phyloP scores from a whole-genome alignment of 2,797 vertebrate species.

The Emys orbicularis region DNA sequence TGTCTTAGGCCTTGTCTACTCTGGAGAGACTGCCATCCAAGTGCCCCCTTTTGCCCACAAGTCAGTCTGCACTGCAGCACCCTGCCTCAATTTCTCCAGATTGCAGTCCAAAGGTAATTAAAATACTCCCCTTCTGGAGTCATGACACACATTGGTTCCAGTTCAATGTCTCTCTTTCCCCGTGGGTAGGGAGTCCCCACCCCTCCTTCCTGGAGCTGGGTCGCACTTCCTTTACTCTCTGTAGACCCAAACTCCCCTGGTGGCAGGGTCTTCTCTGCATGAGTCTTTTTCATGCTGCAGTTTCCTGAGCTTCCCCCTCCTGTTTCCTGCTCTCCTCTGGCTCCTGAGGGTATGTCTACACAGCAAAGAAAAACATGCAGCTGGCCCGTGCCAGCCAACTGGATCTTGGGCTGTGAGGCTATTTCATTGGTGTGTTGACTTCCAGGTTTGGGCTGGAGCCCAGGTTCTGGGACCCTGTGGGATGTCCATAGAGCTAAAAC shows the following conservation, averaged over 20 bases:
- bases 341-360: neutral
- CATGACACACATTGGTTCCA: neutral
- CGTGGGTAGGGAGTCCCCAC: neutral
- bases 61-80: no score
- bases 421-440: neutral
- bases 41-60: neutral
- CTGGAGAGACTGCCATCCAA: neutral
- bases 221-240: neutral
- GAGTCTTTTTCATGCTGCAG: neutral
- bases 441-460: neutral
- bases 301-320: neutral
- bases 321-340: neutral
- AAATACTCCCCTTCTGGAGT: neutral
- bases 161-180: neutral
- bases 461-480: neutral
- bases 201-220: neutral
- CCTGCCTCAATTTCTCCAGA: neutral
- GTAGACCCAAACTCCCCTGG: neutral
- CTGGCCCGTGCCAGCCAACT: neutral
- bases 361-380: neutral
- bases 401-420: neutral
- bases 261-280: neutral
- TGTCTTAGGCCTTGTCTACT: neutral
- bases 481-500: neutral
- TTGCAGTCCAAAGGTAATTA: neutral